Evolutionary conservation across 2,888 invertebrate genomes (phyloP).

Genomic region (Drosophila trichaetosa): DNA sequence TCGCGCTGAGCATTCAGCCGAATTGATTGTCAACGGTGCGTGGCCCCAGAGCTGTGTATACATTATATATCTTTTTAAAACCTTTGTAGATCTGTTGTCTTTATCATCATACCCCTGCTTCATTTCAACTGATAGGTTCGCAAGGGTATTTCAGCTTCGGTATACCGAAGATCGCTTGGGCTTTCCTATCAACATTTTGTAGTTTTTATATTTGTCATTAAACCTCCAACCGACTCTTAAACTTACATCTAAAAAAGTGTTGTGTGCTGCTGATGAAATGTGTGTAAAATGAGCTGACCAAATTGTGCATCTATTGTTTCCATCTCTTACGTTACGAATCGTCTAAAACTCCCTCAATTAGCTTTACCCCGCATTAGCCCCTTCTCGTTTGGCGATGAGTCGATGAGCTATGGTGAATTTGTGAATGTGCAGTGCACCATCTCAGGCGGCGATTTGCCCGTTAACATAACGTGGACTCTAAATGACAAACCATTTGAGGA

Average conservation of each 20-base stretch:
- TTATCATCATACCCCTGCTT: background rate
- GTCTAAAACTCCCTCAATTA: conserved; percentile 71
- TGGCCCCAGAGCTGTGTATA: background rate
- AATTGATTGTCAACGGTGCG: conserved; percentile 91
- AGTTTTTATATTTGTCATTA: conserved; percentile 18
- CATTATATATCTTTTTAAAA: background rate
- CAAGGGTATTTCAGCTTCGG: conserved; percentile 61
- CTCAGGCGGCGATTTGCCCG: conserved; percentile 87
- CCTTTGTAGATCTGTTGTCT: background rate
- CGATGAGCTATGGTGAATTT: conserved; percentile 89
- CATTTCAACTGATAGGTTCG: background rate
- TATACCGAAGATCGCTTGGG: conserved; percentile 65
- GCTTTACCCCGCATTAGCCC: conserved; percentile 91
- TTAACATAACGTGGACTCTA: conserved; percentile 87
- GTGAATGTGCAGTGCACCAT: conserved; percentile 86
- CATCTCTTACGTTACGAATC: background rate
- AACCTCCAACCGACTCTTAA: background rate
- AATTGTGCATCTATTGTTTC: background rate
- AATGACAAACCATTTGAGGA: conserved; percentile 85
- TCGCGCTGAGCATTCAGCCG: conserved; percentile 88
- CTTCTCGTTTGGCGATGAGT: conserved; percentile 91
- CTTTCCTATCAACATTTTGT: conserved; percentile 12
- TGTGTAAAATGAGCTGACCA: conserved; percentile 14
- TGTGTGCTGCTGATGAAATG: conserved; percentile 51
- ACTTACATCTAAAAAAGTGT: conserved; percentile 9